Evolutionary conservation across 2,797 vertebrate genomes (phyloP).

Genomic region (Vireo griseus): DNA sequence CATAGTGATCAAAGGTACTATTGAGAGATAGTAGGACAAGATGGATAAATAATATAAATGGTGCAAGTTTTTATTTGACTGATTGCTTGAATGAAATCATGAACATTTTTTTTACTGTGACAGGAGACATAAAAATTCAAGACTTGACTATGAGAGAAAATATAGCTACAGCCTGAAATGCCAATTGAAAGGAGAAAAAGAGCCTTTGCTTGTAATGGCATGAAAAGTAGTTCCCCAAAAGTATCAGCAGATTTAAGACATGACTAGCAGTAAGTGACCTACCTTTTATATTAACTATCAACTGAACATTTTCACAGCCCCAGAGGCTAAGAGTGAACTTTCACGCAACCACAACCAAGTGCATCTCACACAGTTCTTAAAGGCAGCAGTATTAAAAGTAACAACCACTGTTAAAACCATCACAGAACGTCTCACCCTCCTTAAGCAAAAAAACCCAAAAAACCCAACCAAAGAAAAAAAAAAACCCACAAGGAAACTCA

Average conservation of each 20-base stretch:
- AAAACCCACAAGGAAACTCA: background rate
- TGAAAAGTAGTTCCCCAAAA: background rate
- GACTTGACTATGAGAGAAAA: background rate
- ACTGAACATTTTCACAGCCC: background rate
- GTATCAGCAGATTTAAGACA: background rate
- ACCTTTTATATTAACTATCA: constrained; percentile 17
- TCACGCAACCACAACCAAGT: background rate
- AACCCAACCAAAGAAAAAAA: accelerated
- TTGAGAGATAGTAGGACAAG: background rate
- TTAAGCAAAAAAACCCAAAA: background rate
- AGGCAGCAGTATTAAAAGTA: background rate
- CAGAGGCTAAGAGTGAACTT: background rate
- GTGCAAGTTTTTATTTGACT: background rate
- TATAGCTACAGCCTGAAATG: background rate
- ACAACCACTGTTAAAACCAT: background rate
- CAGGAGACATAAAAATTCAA: background rate
- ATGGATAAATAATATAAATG: background rate
- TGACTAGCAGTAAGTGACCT: background rate
- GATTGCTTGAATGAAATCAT: background rate
- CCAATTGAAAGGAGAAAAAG: background rate
- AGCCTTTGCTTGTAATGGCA: background rate
- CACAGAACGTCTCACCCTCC: background rate
- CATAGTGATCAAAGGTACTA: background rate
- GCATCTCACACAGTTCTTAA: background rate
- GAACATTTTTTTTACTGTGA: background rate